Evolutionary conservation across 2,113 vertebrate genomes (phyloP).

Genomic region (Heliornis fulica): DNA sequence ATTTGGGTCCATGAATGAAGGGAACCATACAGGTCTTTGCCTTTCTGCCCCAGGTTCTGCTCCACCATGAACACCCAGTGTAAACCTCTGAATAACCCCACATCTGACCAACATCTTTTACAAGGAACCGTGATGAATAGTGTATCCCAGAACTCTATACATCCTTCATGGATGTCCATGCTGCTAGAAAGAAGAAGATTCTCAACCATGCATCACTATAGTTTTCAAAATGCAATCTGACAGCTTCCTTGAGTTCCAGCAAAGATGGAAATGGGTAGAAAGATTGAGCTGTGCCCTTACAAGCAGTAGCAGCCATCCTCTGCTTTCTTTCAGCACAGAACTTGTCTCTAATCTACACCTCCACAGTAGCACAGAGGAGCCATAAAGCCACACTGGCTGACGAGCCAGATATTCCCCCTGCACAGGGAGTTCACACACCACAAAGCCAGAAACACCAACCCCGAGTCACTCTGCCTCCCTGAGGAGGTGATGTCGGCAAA

Average conservation of each 20-base stretch:
- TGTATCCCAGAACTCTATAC: neutral
- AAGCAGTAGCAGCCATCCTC: neutral
- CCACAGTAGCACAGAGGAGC: neutral
- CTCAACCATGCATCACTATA: fast-evolving
- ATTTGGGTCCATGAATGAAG: neutral
- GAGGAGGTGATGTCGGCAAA: neutral
- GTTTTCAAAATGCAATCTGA: neutral
- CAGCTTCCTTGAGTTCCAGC: neutral
- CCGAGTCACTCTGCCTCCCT: neutral
- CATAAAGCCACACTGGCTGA: neutral
- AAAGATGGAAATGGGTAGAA: neutral
- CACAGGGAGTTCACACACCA: fast-evolving
- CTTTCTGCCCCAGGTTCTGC: neutral
- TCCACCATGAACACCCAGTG: neutral
- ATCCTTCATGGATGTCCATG: neutral
- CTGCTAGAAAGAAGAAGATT: neutral
- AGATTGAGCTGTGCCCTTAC: neutral
- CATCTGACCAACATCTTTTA: neutral
- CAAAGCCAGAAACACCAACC: neutral
- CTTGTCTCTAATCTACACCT: neutral
- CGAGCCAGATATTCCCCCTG: neutral
- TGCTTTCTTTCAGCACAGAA: neutral
- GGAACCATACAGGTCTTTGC: neutral
- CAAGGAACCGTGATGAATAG: neutral
- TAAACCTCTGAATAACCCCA: neutral